Evolutionary conservation across 37 sponge, comb jelly and placozoan genomes (phyloP), one percentile per base, ranked within the genome.

Genomic region (Corticium candelabrum): DNA sequence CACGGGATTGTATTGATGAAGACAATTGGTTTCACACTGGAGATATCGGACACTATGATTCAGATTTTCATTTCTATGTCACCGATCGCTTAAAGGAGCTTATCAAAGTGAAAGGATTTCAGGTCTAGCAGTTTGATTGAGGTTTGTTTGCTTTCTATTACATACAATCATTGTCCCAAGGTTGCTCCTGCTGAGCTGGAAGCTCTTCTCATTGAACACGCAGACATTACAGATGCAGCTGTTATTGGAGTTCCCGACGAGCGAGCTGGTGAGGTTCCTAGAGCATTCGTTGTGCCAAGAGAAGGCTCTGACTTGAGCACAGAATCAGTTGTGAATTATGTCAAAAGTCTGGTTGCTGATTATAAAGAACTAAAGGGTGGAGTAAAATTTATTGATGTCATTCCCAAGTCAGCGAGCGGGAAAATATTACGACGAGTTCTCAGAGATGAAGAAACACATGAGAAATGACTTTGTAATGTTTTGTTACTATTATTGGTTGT

Each of bases 161-260:
- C n/a, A n/a, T n/a, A n/a, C n/a, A n/a, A n/a, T n/a, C n/a, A n/a
- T n/a, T n/a, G n/a, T n/a, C n/a, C n/a, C n/a, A n/a, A n/a, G n/a
- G 95, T 94, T 32, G 95, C 95, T 2, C 95, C 95, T n/a, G 95
- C 95, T 40, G 95, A 94, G 40, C 69, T 94, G 56, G 95, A 94
- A 77, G 95, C 83, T 11, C 39, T 86, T 4, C 85, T 94, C 1
- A 76, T 82, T 67, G 75, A 56, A 21, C 95, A 94, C 38, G 89
- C 90, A 1, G 79, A 84, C 69, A 81, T 94, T 35, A 83, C 89
- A 56, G 95, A 94, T 84, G 91, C 80, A 2, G 90, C 90, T 41
- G 95, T 90, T 29, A 85, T 90, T 0, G 91, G 95, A 0, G 77
- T 93, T 5, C 86, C 94, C 2, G 69, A 89, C 37, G 94, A 90